Percentiles rank a stretch among this genome's conserved stretches.
These are phyloP conservation scores for Anthopleura sola DNA, from an alignment of 64 coral and sea anemone species.

Conservation along the genomic window DNA sequence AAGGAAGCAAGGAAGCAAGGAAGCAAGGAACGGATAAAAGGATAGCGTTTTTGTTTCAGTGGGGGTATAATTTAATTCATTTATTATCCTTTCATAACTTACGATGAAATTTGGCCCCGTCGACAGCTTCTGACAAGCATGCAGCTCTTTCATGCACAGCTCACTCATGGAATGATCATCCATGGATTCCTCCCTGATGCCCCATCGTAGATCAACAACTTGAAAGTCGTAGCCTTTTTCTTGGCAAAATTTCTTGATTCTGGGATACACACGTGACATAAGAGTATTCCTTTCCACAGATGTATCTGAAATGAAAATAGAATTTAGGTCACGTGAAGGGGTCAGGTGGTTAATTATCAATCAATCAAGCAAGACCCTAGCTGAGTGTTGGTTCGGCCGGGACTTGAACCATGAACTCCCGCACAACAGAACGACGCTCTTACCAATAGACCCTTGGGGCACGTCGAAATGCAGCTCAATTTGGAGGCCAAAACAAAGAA, in stretches of 20 bases:
- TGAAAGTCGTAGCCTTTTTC: constrained; percentile 94
- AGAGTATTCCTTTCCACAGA: constrained; percentile 83
- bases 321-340: not conserved
- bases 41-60: too few species aligned
- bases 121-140: constrained; percentile 86
- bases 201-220: constrained; percentile 96
- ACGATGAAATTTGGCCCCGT: constrained; percentile 97
- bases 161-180: constrained; percentile 97
- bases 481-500: too few species aligned
- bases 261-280: constrained; percentile 82
- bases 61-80: too few species aligned
- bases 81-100: not conserved
- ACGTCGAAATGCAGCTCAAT: too few species aligned
- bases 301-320: constrained; percentile 47
- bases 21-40: too few species aligned
- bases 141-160: constrained; percentile 89
- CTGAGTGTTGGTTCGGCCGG: too few species aligned
- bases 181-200: constrained; percentile 84
- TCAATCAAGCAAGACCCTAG: too few species aligned
- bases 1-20: too few species aligned
- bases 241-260: constrained; percentile 80
- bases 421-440: too few species aligned
- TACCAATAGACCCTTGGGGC: too few species aligned
- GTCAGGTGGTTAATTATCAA: too few species aligned
- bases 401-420: too few species aligned